Percentiles rank a stretch among this genome's conserved stretches.
Evolutionary conservation across 2,888 invertebrate species (phyloP).

Genomic region (Sarcophaga rosellei): DNA sequence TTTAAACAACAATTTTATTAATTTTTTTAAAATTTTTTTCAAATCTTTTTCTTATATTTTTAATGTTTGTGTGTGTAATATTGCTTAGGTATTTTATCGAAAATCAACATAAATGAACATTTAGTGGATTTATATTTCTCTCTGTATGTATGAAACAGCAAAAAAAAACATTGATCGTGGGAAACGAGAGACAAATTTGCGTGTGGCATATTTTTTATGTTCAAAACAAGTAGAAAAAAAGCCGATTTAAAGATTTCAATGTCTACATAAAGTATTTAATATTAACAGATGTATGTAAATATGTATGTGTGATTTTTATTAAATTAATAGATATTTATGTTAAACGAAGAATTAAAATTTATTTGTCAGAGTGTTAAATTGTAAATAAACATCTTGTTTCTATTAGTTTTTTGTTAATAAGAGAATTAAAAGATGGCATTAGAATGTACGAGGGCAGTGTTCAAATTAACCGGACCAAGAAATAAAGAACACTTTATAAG

Average conservation of each 20-base stretch:
- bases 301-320: background rate
- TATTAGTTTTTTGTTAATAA: background rate
- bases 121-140: conserved; percentile 9
- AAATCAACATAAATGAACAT: conserved; percentile 57
- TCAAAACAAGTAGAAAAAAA: conserved; percentile 2
- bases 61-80: conserved; percentile 58
- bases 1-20: too few relatives aligned
- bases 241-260: conserved; percentile 46
- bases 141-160: too few relatives aligned
- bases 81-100: conserved; percentile 64
- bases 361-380: conserved; percentile 16
- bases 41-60: conserved; percentile 32
- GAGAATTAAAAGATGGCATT: too few relatives aligned
- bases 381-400: conserved; percentile 32
- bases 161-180: conserved; percentile 60
- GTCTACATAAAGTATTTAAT: background rate
- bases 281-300: background rate
- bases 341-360: background rate
- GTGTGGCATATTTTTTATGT: conserved; percentile 58
- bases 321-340: background rate
- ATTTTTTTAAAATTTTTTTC: conserved; percentile 22
- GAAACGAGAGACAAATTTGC: conserved; percentile 66
- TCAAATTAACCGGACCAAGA: too few relatives aligned
- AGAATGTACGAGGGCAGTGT: too few relatives aligned
- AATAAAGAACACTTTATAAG: too few relatives aligned